Conservation (phyloP, 2,113 vertebrate species). For the Oryzias melastigma region DNA sequence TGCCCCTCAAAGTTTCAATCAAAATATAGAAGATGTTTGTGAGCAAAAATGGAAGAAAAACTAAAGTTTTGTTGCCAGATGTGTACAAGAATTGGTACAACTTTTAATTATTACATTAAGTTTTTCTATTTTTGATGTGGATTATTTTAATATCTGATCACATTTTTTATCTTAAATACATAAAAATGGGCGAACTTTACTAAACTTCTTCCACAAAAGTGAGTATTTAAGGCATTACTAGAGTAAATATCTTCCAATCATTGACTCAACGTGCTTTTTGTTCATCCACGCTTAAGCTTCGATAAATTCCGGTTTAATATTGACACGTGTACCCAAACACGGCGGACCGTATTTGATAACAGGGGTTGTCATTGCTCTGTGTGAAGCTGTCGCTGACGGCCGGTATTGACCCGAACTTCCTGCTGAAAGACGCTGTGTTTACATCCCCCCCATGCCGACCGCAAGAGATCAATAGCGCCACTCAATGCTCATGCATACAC, state of each 20-base stretch:
- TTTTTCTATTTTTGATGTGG: constrained; percentile 43
- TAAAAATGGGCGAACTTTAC: not conserved
- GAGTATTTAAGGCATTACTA: too few relatives aligned
- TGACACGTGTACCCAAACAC: not conserved
- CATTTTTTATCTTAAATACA: not conserved
- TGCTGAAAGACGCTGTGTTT: constrained; percentile 74
- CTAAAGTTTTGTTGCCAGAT: constrained; percentile 28
- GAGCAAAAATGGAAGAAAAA: constrained; percentile 31
- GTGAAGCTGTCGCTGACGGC: constrained; percentile 44
- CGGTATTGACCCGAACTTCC: constrained; percentile 65
- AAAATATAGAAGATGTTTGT: constrained; percentile 23
- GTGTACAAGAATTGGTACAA: too few relatives aligned
- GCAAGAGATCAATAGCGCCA: constrained; percentile 69
- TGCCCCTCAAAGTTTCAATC: constrained; percentile 5
- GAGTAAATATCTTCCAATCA: not conserved
- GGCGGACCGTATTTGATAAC: constrained; percentile 9
- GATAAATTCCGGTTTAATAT: not conserved
- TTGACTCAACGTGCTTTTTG: not conserved
- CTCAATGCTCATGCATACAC: constrained; percentile 77
- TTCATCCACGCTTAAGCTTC: not conserved
- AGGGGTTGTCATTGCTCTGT: constrained; percentile 25
- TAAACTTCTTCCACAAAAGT: not conserved
- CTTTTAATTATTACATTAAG: too few relatives aligned
- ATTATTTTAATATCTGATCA: constrained; percentile 16
- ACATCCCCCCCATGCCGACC: constrained; percentile 66